phyloP scores from a whole-genome alignment of 2,888 invertebrate genomes.

The Penaeus monodon region DNA sequence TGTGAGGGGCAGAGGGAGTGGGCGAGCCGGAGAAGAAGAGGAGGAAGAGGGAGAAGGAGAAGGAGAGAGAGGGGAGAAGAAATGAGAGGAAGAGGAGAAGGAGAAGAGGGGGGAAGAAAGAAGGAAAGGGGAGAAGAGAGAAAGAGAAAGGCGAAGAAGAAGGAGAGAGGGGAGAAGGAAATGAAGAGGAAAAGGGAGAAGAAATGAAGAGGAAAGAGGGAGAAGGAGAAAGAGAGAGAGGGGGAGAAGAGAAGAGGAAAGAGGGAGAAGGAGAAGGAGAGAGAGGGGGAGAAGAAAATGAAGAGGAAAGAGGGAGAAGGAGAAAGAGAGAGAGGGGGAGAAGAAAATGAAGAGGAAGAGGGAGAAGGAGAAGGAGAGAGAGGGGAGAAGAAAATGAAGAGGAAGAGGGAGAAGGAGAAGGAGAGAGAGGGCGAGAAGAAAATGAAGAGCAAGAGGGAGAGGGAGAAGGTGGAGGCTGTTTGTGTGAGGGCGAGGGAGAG shows the following conservation, averaged over 20 bases:
- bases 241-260: background rate
- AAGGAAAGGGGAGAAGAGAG: background rate
- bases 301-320: background rate
- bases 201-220: too few species aligned
- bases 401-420: background rate
- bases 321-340: background rate
- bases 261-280: background rate
- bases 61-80: background rate
- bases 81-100: too few species aligned
- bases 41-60: background rate
- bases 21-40: background rate
- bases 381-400: too few species aligned
- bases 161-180: background rate
- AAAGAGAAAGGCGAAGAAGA: too few species aligned
- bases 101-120: too few species aligned
- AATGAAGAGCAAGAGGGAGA: background rate
- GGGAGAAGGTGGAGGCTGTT: background rate
- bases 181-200: background rate
- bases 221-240: background rate
- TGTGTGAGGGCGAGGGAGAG: background rate
- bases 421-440: background rate
- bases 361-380: background rate
- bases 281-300: background rate
- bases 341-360: background rate
- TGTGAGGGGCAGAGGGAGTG: background rate